Percentiles rank a stretch among this genome's conserved stretches.
These are phyloP conservation scores for Tauraco hartlaubi DNA, from an alignment of 2,797 vertebrate species.

Conservation along the genomic window DNA sequence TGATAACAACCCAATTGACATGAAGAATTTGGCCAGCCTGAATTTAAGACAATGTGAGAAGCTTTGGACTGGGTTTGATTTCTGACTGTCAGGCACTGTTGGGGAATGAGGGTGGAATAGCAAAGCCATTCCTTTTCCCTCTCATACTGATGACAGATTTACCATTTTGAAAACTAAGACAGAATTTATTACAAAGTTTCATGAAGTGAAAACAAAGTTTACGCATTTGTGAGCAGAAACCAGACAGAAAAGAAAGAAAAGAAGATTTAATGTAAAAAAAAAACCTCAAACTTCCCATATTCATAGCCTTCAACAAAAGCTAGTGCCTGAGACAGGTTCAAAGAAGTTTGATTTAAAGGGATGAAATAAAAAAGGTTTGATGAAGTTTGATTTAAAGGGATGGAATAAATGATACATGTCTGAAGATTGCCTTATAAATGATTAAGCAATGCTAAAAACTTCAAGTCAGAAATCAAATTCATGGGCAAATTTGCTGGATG, in stretches of 20 bases:
- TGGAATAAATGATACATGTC: constrained; percentile 73
- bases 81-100: neutral
- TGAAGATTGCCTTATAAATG: constrained; percentile 71
- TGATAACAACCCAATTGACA: neutral
- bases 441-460: constrained; percentile 72
- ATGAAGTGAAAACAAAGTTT: neutral
- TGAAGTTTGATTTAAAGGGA: constrained; percentile 54
- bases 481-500: constrained; percentile 53
- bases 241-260: neutral
- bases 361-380: constrained; percentile 10
- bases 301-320: neutral
- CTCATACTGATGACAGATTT: neutral
- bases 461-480: constrained; percentile 66
- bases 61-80: neutral
- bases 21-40: neutral
- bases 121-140: neutral
- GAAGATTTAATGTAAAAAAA: neutral
- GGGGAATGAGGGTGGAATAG: neutral
- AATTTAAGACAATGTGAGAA: neutral
- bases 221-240: neutral
- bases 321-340: neutral
- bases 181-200: neutral
- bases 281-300: neutral
- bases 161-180: neutral
- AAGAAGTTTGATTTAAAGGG: constrained; percentile 50